A percentile compares a stretch with the other conserved stretches of the same genome.
phyloP scores from a whole-genome alignment of 2,797 vertebrate species.

The Rhyacichthys aspro region DNA sequence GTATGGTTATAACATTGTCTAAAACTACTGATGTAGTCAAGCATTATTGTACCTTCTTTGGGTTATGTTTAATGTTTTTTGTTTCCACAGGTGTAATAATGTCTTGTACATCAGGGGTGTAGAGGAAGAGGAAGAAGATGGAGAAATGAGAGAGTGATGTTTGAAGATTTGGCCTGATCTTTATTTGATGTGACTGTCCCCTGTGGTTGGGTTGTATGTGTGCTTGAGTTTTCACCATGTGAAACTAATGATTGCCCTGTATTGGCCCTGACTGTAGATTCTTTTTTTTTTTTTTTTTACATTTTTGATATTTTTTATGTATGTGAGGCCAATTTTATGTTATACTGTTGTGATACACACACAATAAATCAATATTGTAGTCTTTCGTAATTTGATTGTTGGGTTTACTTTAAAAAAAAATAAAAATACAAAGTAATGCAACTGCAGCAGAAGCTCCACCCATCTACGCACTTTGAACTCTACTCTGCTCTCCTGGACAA shows the following conservation, averaged over 20 bases:
- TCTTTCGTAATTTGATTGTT: constrained; percentile 51
- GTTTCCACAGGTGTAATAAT: constrained; percentile 91
- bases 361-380: constrained; percentile 65
- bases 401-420: background rate
- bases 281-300: constrained; percentile 28
- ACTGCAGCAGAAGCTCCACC: constrained; percentile 10
- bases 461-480: constrained; percentile 68
- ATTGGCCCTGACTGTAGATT: too few species aligned
- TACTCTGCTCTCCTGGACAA: constrained; percentile 52
- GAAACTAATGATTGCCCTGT: constrained; percentile 48
- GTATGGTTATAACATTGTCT: constrained; percentile 60
- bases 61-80: constrained; percentile 7
- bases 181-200: constrained; percentile 24
- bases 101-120: constrained; percentile 98
- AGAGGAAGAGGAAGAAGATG: constrained; percentile 98
- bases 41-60: too few species aligned
- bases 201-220: constrained; percentile 37
- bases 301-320: constrained; percentile 48
- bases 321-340: constrained; percentile 51
- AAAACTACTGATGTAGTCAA: too few species aligned
- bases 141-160: constrained; percentile 96
- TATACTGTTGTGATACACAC: constrained; percentile 51
- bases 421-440: background rate
- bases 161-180: constrained; percentile 3
- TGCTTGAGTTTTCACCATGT: constrained; percentile 73